A percentile compares a stretch with the other conserved stretches of the same genome.
Evolutionary conservation across 2,797 vertebrate genomes (phyloP).

Genomic region (Enteromius afrohamiltoni): DNA sequence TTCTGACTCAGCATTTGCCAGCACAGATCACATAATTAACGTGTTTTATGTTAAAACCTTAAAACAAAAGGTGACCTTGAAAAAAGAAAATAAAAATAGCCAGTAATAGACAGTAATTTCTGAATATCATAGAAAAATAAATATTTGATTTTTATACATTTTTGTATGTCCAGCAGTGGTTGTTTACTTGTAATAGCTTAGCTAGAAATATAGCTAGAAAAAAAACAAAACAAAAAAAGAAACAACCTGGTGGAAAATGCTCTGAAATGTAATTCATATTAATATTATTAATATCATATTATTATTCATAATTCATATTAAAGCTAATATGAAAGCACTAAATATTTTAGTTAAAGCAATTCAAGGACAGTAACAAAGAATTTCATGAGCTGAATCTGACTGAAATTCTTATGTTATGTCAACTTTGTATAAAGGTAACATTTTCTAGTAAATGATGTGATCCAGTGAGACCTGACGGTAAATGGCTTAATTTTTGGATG

Average conservation of each 20-base stretch:
- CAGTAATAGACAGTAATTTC: background rate
- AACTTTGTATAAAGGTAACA: background rate
- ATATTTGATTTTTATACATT: background rate
- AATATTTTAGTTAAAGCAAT: constrained; percentile 14
- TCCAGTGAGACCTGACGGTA: background rate
- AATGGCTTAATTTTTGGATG: background rate
- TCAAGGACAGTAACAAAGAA: background rate
- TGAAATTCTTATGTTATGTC: background rate
- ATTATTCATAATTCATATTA: too few species aligned
- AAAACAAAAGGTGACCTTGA: too few species aligned
- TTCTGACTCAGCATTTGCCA: too few species aligned
- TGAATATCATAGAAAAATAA: background rate
- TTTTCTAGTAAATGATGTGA: background rate
- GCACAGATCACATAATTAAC: too few species aligned
- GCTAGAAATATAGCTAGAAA: background rate
- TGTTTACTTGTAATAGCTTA: background rate
- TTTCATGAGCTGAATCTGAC: background rate
- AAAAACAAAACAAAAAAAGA: too few species aligned
- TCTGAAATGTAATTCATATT: background rate
- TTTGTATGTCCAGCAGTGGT: background rate
- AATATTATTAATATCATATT: too few species aligned
- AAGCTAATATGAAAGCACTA: background rate
- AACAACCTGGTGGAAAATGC: background rate
- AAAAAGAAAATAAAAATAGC: too few species aligned
- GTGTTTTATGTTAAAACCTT: too few species aligned